A percentile compares a stretch with the other conserved stretches of the same genome.
Conservation (phyloP, 1,140 invertebrate species). For the Brachionus manjavacas region DNA sequence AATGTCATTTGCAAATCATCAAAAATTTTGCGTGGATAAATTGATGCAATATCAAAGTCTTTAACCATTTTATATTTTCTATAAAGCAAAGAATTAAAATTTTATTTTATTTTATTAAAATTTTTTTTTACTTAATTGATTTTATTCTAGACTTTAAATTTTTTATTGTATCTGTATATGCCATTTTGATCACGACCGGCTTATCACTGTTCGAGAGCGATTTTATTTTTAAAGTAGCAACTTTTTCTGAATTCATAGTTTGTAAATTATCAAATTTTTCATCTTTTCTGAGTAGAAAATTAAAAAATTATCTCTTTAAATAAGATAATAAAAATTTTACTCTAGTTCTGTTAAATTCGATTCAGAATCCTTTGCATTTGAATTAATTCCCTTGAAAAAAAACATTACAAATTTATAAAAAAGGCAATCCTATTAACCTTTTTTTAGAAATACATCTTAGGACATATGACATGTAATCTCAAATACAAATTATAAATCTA, state of each 20-base stretch:
- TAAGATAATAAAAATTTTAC: background rate
- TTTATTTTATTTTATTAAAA: background rate
- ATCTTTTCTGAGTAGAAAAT: background rate
- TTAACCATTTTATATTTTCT: background rate
- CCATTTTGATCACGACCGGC: background rate
- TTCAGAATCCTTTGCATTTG: background rate
- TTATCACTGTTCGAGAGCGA: background rate
- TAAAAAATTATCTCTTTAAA: background rate
- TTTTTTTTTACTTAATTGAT: background rate
- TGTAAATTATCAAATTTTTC: background rate
- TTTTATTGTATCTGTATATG: constrained; percentile 3
- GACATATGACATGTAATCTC: too few relatives aligned
- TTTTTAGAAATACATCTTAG: too few relatives aligned
- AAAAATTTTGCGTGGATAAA: constrained; percentile 23
- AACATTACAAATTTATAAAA: too few relatives aligned
- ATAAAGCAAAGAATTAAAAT: background rate
- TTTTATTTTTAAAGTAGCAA: constrained; percentile 15
- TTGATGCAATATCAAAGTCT: constrained; percentile 9
- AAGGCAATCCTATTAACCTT: too few relatives aligned
- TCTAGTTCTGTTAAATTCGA: background rate
- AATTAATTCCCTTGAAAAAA: background rate
- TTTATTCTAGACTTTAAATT: constrained; percentile 8
- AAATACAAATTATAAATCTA: too few relatives aligned
- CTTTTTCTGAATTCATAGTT: background rate
- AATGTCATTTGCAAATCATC: constrained; percentile 21